Evolutionary conservation across 2,888 invertebrate genomes (phyloP).

Genomic region (Deilephila elpenor): DNA sequence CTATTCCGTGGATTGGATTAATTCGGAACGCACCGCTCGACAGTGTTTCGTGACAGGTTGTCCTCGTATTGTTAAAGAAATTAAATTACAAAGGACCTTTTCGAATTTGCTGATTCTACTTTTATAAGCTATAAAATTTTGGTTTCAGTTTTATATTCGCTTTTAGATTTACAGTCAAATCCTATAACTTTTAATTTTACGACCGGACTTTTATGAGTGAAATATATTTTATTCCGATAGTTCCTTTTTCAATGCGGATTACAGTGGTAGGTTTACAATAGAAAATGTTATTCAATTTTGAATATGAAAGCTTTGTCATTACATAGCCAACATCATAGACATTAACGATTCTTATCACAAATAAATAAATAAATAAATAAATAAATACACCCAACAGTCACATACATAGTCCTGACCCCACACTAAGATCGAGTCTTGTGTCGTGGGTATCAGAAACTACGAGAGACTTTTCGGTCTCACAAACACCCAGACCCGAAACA

Average conservation of each 20-base stretch:
- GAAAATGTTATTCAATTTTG: not conserved
- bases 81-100: constrained; percentile 50
- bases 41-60: constrained; percentile 66
- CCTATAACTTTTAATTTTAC: constrained; percentile 1
- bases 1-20: constrained; percentile 70
- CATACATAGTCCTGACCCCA: no score
- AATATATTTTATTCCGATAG: not conserved
- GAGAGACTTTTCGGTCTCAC: no score
- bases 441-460: no score
- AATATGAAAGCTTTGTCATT: not conserved
- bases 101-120: constrained; percentile 28
- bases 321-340: no score
- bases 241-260: not conserved
- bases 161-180: constrained; percentile 6
- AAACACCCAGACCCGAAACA: no score
- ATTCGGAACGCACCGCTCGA: constrained; percentile 66
- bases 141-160: not conserved
- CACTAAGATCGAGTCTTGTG: no score
- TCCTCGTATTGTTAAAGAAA: constrained; percentile 62
- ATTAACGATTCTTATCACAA: no score
- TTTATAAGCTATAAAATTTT: constrained; percentile 2
- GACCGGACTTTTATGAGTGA: not conserved
- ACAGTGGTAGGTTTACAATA: not conserved
- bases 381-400: no score
- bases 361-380: no score